phyloP scores from a whole-genome alignment of 2,113 vertebrate species.

The Perognathus longimembris region DNA sequence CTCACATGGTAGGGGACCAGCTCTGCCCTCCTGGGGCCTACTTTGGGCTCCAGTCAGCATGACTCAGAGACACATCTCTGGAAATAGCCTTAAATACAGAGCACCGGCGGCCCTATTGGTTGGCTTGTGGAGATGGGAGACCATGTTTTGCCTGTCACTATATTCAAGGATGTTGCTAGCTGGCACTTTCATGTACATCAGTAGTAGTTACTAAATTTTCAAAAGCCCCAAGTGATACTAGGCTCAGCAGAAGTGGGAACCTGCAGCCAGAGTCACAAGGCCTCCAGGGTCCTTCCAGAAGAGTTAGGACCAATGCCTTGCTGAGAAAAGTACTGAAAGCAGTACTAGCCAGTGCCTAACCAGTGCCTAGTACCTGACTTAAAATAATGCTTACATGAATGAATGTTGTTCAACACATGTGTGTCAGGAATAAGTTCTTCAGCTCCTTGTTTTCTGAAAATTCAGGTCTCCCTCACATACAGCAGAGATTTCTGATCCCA shows the following conservation, averaged over 20 bases:
- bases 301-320: background rate
- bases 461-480: background rate
- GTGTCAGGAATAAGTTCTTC: background rate
- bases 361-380: background rate
- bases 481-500: background rate
- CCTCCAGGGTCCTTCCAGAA: background rate
- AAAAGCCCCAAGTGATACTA: background rate
- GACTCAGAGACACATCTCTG: background rate
- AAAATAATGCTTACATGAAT: background rate
- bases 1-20: background rate
- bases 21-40: background rate
- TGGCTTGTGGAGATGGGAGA: background rate
- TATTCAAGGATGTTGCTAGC: too few relatives aligned
- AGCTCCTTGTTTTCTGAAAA: conserved; percentile 14
- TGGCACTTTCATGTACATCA: background rate
- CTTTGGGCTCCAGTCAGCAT: background rate
- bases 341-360: background rate
- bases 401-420: background rate
- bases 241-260: background rate
- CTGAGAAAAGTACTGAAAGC: background rate
- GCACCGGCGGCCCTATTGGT: too few relatives aligned
- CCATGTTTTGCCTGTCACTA: fast-evolving
- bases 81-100: background rate
- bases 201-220: background rate
- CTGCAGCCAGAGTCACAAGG: background rate